These are phyloP conservation scores for Heliocidaris erythrogramma DNA, from an alignment of 35 echinoderm and acorn worm species.

Conservation along the genomic window DNA sequence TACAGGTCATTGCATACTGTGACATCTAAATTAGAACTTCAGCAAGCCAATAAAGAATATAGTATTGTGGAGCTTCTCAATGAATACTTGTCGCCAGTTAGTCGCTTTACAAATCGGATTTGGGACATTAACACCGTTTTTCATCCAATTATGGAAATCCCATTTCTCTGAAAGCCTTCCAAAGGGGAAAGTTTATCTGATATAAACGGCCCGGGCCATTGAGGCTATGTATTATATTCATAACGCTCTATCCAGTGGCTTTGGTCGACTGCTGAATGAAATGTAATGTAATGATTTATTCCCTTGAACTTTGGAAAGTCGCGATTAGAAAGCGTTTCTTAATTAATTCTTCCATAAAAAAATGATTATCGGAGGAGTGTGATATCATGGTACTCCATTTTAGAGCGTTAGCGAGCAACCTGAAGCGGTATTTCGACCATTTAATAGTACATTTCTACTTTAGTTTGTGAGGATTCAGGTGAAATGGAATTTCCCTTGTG, in stretches of 20 bases:
- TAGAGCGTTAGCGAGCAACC: not conserved
- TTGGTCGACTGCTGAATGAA: not conserved
- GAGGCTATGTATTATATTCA: not conserved
- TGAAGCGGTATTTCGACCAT: not conserved
- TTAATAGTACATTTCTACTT: not conserved
- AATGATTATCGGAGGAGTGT: not conserved
- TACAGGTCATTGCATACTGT: not conserved
- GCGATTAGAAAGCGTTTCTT: not conserved
- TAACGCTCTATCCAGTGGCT: not conserved
- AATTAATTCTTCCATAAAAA: not conserved
- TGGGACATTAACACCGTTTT: not conserved
- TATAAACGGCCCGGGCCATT: not conserved
- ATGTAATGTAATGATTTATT: not conserved
- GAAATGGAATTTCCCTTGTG: not conserved
- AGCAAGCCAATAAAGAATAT: not conserved
- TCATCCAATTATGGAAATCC: conserved; percentile 7
- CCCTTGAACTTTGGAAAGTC: not conserved
- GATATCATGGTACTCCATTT: not conserved
- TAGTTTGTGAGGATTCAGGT: not conserved
- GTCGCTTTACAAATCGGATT: not conserved
- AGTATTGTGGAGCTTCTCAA: not conserved
- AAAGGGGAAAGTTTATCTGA: not conserved
- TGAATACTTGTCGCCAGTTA: conserved; percentile 6
- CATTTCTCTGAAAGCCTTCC: not conserved
- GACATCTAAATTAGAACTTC: not conserved